These are phyloP conservation scores for Andrena camellia DNA, from an alignment of 2,888 invertebrate species.

Conservation along the genomic window DNA sequence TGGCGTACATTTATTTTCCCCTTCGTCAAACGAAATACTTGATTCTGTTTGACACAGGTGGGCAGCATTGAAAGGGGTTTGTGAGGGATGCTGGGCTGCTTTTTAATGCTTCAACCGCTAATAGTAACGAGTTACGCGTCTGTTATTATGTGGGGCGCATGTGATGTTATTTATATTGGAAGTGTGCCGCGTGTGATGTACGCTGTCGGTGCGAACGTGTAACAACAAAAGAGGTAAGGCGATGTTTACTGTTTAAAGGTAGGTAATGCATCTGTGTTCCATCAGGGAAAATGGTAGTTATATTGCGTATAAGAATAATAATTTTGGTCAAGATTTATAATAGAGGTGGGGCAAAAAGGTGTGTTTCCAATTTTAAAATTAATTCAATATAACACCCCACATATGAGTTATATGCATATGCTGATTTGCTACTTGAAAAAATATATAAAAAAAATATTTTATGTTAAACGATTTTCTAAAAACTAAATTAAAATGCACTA, in stretches of 20 bases:
- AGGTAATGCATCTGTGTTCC: neutral
- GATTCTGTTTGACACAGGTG: neutral
- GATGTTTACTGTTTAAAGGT: constrained; percentile 11
- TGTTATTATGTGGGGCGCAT: neutral
- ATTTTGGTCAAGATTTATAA: no score
- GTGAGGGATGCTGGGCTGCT: no score
- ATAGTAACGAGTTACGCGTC: constrained; percentile 15
- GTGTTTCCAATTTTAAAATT: neutral
- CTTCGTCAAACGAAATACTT: neutral
- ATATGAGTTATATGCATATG: no score
- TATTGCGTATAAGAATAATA: no score
- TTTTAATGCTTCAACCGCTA: neutral
- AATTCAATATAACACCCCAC: neutral
- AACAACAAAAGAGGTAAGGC: neutral
- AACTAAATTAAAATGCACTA: no score
- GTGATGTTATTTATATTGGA: constrained; percentile 38
- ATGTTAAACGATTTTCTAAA: no score
- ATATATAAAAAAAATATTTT: no score
- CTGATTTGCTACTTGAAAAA: no score
- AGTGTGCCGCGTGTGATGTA: neutral
- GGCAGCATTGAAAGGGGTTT: neutral
- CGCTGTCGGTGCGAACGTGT: neutral
- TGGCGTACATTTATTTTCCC: no score
- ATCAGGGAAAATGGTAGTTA: no score
- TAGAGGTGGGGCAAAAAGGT: no score